These are phyloP conservation scores for Adelges cooleyi DNA, from an alignment of 1,140 invertebrate species.

Conservation along the genomic window DNA sequence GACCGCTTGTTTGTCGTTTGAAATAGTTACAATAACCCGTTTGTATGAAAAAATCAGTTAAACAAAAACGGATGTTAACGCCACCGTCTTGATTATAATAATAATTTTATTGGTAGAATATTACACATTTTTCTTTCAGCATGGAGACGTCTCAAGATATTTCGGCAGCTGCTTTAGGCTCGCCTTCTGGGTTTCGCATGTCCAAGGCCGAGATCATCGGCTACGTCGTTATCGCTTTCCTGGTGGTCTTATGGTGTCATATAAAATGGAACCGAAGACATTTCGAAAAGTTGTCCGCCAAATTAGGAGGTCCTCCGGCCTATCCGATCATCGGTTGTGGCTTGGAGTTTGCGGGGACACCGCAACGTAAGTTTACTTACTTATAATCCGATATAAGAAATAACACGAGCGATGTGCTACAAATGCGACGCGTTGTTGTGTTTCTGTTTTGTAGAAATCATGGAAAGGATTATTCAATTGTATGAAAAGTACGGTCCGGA, in stretches of 20 bases:
- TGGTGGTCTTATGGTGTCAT: not conserved
- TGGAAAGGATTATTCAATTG: slow-evolving; percentile 32
- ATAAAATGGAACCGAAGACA: slow-evolving; percentile 30
- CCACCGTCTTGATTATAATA: too few relatives aligned
- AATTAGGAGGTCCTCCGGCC: slow-evolving; percentile 42
- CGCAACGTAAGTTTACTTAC: slow-evolving; percentile 40
- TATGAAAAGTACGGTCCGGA: slow-evolving; percentile 33
- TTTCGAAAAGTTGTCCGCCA: slow-evolving; percentile 29
- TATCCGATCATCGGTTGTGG: slow-evolving; percentile 48
- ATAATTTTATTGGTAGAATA: too few relatives aligned
- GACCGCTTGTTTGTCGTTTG: too few relatives aligned
- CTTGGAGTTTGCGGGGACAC: slow-evolving; percentile 41
- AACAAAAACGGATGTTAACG: too few relatives aligned
- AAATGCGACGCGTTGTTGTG: too few relatives aligned
- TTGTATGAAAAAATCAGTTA: too few relatives aligned
- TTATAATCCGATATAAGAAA: too few relatives aligned
- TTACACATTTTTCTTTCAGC: not conserved
- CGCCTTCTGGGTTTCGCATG: not conserved
- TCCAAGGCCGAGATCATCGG: not conserved
- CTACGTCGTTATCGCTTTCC: not conserved
- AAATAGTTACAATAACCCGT: too few relatives aligned
- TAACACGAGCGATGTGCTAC: too few relatives aligned
- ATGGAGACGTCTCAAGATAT: not conserved
- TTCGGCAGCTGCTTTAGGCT: not conserved
- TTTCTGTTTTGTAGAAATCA: slow-evolving; percentile 37